Percentiles rank a stretch among this genome's conserved stretches.
Evolutionary conservation across 2,113 vertebrate genomes (phyloP).

Genomic region (Datnioides undecimradiatus): DNA sequence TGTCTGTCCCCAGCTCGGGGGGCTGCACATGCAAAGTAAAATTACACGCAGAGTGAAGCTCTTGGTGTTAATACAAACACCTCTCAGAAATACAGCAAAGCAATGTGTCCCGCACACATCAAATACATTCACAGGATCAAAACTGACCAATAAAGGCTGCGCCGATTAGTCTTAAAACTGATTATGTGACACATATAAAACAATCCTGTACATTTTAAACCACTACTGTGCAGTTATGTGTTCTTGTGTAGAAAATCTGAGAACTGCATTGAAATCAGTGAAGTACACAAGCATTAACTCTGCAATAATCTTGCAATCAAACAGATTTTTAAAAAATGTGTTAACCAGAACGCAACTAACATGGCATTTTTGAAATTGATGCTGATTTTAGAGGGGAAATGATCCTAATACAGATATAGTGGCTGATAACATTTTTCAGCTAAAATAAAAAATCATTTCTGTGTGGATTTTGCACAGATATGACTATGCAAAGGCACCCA

Average conservation of each 20-base stretch:
- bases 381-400: no score
- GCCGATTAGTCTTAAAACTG: neutral
- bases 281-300: neutral
- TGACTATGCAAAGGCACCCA: no score
- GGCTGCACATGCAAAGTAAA: conserved; percentile 3
- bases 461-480: no score
- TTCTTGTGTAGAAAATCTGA: neutral
- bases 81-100: neutral
- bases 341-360: no score
- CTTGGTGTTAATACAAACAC: neutral
- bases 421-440: no score
- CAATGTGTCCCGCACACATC: neutral
- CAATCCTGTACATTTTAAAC: neutral
- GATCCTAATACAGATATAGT: no score
- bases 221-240: neutral
- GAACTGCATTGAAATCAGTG: neutral
- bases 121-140: no score
- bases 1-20: conserved; percentile 59
- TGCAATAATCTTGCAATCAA: neutral
- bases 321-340: no score
- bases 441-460: no score
- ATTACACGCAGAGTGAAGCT: conserved; percentile 1
- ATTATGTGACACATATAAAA: neutral
- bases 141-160: neutral
- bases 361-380: no score